Evolutionary conservation across 2,888 invertebrate genomes (phyloP), one percentile per base, ranked within the genome.

Genomic region (Pristionchus fissidentatus): DNA sequence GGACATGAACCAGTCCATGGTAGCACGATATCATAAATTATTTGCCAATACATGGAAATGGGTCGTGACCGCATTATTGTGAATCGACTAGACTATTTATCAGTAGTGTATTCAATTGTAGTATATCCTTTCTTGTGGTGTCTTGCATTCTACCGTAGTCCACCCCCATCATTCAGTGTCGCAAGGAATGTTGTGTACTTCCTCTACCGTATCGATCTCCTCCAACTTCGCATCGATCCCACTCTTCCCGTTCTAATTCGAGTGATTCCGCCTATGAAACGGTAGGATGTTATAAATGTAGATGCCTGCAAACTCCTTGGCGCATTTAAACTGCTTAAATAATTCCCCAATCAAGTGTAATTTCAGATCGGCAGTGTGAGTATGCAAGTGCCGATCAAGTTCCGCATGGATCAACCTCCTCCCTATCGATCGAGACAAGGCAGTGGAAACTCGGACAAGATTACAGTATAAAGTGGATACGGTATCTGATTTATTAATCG

Each of bases 121-220:
- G n/a, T n/a, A n/a, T n/a, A n/a, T n/a, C n/a, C n/a, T n/a, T n/a
- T n/a, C n/a, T n/a, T n/a, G n/a, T n/a, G n/a, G n/a, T n/a, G n/a
- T n/a, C n/a, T n/a, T n/a, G n/a, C n/a, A n/a, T n/a, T n/a, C 15
- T 52, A 10, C n/a, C 22, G 3, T 52, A 15, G 52, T 13, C 19
- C n/a, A 41, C n/a, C 29, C 3, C 13, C 10, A 7, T 43, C 26
- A 26, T 70, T 43, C 4, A 70, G 70, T 70, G 70, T 70, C 70
- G 70, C 1, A 70, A 70, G 70, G 70, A 70, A 15, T 70, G 70
- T 26, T 70, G 70, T 70, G 41, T 70, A 10, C 70, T 70, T 26
- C 41, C 70, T 70, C 70, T 70, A 43, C 70, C 70, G 41, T 70
- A 70, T 70, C 70, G 43, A 70, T 70, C 70, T 43, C 70, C 70